Conservation (phyloP, 2,797 vertebrate genomes). For the Alauda arvensis region DNA sequence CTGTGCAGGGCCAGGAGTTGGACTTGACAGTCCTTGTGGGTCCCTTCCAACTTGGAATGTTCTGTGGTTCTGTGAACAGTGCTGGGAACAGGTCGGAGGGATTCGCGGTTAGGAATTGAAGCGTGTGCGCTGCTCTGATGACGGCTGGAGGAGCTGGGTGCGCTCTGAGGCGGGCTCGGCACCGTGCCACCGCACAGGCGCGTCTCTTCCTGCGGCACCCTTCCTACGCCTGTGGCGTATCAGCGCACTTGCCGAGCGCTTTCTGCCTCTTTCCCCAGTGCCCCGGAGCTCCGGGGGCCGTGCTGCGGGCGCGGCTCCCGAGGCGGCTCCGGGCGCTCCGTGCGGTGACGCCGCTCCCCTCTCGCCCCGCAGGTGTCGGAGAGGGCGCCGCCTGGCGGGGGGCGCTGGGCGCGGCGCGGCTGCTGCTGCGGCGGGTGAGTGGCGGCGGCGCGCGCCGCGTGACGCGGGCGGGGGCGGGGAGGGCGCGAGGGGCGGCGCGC, state of each 20-base stretch:
- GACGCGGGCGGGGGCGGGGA: neutral
- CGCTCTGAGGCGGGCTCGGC: neutral
- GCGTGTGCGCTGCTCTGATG: accelerated
- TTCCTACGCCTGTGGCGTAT: neutral
- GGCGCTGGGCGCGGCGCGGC: neutral
- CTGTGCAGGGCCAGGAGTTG: neutral
- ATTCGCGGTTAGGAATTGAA: neutral
- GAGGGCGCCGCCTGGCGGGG: neutral
- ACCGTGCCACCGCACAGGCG: too few relatives aligned
- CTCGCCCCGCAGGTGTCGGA: neutral
- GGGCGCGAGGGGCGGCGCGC: neutral
- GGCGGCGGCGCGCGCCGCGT: neutral
- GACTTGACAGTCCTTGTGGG: neutral
- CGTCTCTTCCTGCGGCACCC: neutral
- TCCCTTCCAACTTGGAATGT: neutral
- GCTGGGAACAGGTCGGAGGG: too few relatives aligned
- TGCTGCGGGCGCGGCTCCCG: neutral
- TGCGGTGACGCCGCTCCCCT: neutral
- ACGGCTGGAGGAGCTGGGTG: neutral
- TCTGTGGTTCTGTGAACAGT: neutral
- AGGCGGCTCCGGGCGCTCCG: neutral
- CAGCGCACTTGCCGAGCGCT: accelerated
- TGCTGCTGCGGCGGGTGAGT: neutral
- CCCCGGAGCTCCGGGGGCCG: neutral
- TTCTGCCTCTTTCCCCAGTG: neutral